These are phyloP conservation scores for Conus betulinus DNA, from an alignment of 1,140 invertebrate genomes.

Conservation along the genomic window DNA sequence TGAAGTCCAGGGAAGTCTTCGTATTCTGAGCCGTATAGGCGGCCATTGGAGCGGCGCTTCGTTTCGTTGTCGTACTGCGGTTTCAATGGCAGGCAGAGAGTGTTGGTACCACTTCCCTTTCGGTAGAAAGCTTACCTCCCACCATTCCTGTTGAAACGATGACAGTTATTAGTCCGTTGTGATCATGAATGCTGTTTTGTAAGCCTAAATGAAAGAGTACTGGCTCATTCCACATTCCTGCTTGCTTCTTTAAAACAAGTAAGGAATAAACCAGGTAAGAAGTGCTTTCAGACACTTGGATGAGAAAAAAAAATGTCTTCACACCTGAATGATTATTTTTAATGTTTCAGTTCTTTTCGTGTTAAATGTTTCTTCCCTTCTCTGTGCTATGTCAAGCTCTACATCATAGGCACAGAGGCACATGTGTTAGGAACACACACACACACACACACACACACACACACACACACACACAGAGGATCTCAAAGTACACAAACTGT, in stretches of 20 bases:
- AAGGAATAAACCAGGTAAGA: constrained; percentile 19
- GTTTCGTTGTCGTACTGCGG: constrained; percentile 38
- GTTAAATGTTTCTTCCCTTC: too few relatives aligned
- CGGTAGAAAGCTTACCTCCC: constrained; percentile 31
- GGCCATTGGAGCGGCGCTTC: not conserved
- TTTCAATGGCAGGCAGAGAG: constrained; percentile 39
- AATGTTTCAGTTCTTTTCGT: too few relatives aligned
- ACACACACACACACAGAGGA: too few relatives aligned
- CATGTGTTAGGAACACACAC: too few relatives aligned
- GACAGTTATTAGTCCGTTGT: not conserved
- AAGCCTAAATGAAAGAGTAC: too few relatives aligned
- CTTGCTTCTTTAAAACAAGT: not conserved
- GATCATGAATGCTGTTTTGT: not conserved
- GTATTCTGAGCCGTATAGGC: constrained; percentile 49
- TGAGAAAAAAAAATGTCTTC: not conserved
- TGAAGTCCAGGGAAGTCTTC: constrained; percentile 16
- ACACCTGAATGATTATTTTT: too few relatives aligned
- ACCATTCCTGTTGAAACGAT: constrained; percentile 34
- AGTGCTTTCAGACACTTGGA: not conserved
- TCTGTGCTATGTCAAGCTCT: too few relatives aligned
- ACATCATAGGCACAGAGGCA: too few relatives aligned
- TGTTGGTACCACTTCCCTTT: constrained; percentile 39
- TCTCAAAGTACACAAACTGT: too few relatives aligned
- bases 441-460: too few relatives aligned
- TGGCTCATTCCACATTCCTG: too few relatives aligned